Conservation (phyloP, 2,113 vertebrate genomes). For the Melozone crissalis region DNA sequence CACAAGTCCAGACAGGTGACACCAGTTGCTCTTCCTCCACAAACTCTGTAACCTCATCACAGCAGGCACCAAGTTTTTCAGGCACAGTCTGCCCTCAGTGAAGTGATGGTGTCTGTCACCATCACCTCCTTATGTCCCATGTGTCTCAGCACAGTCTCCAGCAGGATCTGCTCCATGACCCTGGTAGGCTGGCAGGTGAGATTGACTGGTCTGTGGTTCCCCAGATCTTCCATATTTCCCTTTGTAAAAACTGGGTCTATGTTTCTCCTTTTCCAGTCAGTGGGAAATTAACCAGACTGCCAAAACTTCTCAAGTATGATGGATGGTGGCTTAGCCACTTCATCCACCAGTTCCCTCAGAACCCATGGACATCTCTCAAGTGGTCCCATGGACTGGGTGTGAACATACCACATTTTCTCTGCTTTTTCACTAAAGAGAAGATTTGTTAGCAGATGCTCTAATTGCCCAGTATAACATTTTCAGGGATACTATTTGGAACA, state of each 20-base stretch:
- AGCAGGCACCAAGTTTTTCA: neutral
- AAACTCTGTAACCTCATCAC: neutral
- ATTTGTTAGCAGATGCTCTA: neutral
- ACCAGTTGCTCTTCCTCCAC: neutral
- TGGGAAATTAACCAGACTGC: neutral
- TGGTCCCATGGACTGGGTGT: neutral
- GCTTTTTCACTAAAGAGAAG: neutral
- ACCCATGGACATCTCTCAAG: neutral
- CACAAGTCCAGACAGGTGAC: neutral
- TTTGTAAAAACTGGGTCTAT: neutral
- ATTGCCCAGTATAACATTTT: neutral
- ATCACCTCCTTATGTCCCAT: neutral
- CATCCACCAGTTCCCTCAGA: neutral
- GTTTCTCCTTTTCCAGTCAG: neutral
- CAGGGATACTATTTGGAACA: accelerated
- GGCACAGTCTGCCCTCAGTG: neutral
- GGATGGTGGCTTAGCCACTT: neutral
- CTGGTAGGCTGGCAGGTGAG: neutral
- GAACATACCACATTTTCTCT: neutral
- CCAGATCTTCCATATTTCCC: neutral
- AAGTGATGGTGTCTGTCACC: neutral
- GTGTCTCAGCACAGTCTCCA: neutral
- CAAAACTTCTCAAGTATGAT: neutral
- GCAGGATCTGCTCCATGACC: neutral
- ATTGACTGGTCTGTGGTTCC: neutral